Conservation (phyloP, 2,113 vertebrate genomes). For the Amblyopsis rosae region DNA sequence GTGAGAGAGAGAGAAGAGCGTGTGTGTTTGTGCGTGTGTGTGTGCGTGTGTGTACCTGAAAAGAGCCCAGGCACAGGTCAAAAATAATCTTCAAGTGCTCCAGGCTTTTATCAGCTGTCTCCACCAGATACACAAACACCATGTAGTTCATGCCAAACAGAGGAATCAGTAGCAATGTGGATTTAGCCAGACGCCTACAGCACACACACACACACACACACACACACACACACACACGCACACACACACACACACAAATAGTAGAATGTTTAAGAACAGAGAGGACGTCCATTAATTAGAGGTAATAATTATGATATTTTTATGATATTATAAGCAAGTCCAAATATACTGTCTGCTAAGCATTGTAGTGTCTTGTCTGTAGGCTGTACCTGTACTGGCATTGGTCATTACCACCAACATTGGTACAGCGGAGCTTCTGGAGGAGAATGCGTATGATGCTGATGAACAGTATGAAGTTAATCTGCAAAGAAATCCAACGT, state of each 20-base stretch:
- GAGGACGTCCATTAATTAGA: no score
- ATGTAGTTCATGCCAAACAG: conserved; percentile 92
- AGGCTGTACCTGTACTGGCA: conserved; percentile 68
- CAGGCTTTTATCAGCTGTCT: conserved; percentile 57
- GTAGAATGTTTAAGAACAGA: no score
- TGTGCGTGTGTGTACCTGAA: conserved; percentile 80
- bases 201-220: conserved; percentile 11
- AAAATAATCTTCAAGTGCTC: conserved; percentile 85
- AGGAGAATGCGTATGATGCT: conserved; percentile 94
- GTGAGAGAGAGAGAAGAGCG: neutral
- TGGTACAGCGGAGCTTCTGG: conserved; percentile 92
- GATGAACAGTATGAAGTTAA: conserved; percentile 94
- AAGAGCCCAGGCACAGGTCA: conserved; percentile 88
- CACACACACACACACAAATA: neutral
- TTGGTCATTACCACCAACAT: conserved; percentile 85
- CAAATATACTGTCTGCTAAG: no score
- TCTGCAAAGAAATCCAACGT: conserved; percentile 65
- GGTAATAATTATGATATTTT: no score
- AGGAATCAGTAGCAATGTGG: conserved; percentile 90
- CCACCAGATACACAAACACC: conserved; percentile 83
- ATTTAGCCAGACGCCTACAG: conserved; percentile 89
- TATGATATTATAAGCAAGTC: no score
- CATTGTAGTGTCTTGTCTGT: neutral
- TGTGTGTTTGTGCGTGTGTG: neutral
- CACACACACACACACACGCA: neutral